Conservation (phyloP, 2,113 vertebrate species). For the Eleginops maclovinus region DNA sequence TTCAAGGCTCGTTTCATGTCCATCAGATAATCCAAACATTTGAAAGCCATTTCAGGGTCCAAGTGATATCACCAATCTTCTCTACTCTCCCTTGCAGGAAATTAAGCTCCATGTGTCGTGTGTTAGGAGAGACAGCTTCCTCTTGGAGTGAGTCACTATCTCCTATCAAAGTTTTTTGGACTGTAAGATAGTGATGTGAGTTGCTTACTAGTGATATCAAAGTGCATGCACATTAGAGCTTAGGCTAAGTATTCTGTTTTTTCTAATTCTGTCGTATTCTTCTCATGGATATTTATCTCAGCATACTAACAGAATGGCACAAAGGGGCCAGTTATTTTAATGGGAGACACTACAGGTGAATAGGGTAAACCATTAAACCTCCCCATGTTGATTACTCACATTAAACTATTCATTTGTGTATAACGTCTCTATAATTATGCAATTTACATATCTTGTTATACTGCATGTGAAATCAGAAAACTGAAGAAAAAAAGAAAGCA, state of each 20-base stretch:
- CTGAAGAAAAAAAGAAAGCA: too few species aligned
- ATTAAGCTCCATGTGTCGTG: conserved; percentile 27
- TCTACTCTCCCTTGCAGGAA: conserved; percentile 18
- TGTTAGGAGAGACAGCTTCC: conserved; percentile 7
- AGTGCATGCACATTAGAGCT: conserved; percentile 4
- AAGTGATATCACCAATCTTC: conserved; percentile 22
- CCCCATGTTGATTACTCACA: too few species aligned
- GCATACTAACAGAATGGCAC: neutral
- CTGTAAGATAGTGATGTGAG: neutral
- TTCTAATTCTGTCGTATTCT: too few species aligned
- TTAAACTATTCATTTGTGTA: too few species aligned
- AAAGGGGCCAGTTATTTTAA: neutral
- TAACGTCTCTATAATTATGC: too few species aligned
- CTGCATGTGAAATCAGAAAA: too few species aligned
- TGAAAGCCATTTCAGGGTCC: conserved; percentile 44
- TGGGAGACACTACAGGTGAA: too few species aligned
- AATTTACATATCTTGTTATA: too few species aligned
- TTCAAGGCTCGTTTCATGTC: conserved; percentile 34
- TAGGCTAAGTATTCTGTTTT: neutral
- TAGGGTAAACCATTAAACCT: too few species aligned
- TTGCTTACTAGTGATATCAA: neutral
- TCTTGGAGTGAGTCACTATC: neutral
- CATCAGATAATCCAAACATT: conserved; percentile 52
- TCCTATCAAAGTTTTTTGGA: neutral
- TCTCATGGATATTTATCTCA: neutral